These are phyloP conservation scores for Dissostichus mawsoni DNA, from an alignment of 2,113 vertebrate genomes.

Conservation along the genomic window DNA sequence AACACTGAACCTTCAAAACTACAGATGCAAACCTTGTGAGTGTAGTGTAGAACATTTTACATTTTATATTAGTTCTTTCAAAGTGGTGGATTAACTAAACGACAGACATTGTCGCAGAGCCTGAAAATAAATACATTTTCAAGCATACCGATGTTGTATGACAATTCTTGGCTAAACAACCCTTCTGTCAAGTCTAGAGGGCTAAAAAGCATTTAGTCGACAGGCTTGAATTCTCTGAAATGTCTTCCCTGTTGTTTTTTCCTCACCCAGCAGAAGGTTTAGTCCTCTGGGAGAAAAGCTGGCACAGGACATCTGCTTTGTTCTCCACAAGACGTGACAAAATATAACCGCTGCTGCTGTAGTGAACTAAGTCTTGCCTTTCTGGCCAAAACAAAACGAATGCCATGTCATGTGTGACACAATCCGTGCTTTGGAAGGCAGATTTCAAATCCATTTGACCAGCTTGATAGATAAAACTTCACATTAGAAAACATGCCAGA, in stretches of 20 bases:
- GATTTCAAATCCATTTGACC: constrained; percentile 45
- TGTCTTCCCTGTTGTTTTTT: constrained; percentile 38
- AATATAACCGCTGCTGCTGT: constrained; percentile 31
- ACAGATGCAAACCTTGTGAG: too few relatives aligned
- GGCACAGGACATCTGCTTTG: constrained; percentile 56
- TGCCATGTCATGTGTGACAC: constrained; percentile 17
- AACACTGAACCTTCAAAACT: too few relatives aligned
- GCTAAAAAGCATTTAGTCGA: background rate
- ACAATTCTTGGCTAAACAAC: constrained; percentile 4
- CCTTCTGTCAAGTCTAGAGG: background rate
- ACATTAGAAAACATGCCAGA: background rate
- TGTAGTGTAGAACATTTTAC: background rate
- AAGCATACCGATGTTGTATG: background rate
- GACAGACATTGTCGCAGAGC: background rate
- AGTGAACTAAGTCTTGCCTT: constrained; percentile 26
- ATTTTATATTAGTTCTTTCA: background rate
- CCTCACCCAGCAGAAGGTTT: constrained; percentile 47
- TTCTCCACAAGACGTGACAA: constrained; percentile 38
- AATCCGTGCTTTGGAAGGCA: constrained; percentile 10
- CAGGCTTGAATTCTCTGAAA: constrained; percentile 7
- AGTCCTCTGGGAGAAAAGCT: constrained; percentile 53
- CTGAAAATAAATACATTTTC: background rate
- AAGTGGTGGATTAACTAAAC: background rate
- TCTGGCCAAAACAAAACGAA: constrained; percentile 14
- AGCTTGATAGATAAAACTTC: constrained; percentile 38